Evolutionary conservation across 2,797 vertebrate genomes (phyloP).

Genomic region (Rhinichthys osculus): DNA sequence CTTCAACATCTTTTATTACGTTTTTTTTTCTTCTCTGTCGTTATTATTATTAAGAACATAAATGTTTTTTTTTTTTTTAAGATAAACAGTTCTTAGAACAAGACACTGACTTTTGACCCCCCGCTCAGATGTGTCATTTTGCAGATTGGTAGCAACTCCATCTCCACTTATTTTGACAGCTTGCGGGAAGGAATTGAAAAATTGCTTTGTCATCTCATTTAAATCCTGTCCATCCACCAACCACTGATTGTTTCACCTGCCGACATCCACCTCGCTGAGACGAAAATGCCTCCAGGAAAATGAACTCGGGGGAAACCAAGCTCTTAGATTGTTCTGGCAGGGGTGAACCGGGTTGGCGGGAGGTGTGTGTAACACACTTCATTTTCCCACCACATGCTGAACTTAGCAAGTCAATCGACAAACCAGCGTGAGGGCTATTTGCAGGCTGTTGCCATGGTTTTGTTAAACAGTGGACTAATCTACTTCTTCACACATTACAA

Average conservation of each 20-base stretch:
- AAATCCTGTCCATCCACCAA: constrained; percentile 44
- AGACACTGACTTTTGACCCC: constrained; percentile 13
- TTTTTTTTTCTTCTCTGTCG: neutral
- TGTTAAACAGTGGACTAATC: constrained; percentile 79
- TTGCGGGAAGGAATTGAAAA: constrained; percentile 15
- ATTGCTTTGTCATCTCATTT: constrained; percentile 49
- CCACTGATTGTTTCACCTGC: constrained; percentile 46
- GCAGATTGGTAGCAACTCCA: neutral
- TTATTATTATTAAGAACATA: neutral
- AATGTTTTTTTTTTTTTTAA: neutral
- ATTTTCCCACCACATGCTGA: constrained; percentile 63
- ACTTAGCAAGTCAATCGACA: constrained; percentile 77
- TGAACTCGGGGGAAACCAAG: constrained; percentile 35
- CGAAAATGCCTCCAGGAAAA: constrained; percentile 38
- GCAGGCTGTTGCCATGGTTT: constrained; percentile 74
- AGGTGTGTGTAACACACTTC: constrained; percentile 43
- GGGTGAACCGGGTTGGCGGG: constrained; percentile 22
- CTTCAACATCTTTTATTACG: neutral
- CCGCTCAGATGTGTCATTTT: neutral
- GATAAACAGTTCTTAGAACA: constrained; percentile 2
- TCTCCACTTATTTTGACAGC: constrained; percentile 11
- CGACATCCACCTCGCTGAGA: constrained; percentile 35
- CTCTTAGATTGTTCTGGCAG: constrained; percentile 40
- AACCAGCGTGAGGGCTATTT: constrained; percentile 71
- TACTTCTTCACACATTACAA: constrained; percentile 52